A percentile compares a stretch with the other conserved stretches of the same genome.
Evolutionary conservation across 2,797 vertebrate species (phyloP).

Genomic region (Hippopotamyrus pictus): DNA sequence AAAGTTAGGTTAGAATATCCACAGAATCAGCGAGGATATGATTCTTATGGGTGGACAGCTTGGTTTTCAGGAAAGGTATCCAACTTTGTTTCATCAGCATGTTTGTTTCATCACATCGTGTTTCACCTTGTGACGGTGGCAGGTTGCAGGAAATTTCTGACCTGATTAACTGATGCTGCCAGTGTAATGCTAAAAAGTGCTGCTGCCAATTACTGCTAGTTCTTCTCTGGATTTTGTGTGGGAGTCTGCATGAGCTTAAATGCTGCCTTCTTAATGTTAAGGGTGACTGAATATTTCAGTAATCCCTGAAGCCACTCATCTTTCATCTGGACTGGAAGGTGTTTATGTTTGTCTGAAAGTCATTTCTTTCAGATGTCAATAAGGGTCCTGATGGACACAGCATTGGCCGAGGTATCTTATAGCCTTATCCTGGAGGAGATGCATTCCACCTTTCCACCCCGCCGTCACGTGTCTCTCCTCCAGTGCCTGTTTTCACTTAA

Average conservation of each 20-base stretch:
- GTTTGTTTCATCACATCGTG: neutral
- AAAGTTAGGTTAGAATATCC: slow-evolving; percentile 5
- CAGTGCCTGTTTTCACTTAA: neutral
- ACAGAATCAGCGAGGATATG: neutral
- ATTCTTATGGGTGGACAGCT: neutral
- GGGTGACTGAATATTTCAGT: neutral
- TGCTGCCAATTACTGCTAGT: neutral
- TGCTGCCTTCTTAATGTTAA: neutral
- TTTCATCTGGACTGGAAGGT: neutral
- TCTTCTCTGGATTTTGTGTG: neutral
- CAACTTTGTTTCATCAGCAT: neutral
- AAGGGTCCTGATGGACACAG: neutral
- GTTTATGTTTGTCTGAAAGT: neutral
- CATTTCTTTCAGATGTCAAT: neutral
- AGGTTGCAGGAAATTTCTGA: neutral
- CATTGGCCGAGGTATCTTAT: neutral
- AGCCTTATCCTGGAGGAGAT: neutral
- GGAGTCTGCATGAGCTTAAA: neutral
- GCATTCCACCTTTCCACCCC: neutral
- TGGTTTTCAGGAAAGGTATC: neutral
- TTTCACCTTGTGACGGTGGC: neutral
- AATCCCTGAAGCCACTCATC: neutral
- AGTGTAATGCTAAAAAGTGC: neutral
- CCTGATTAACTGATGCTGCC: neutral
- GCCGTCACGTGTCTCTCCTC: neutral